phyloP scores from a whole-genome alignment of 1,140 invertebrate species.

The Leptestheria dahalacensis region DNA sequence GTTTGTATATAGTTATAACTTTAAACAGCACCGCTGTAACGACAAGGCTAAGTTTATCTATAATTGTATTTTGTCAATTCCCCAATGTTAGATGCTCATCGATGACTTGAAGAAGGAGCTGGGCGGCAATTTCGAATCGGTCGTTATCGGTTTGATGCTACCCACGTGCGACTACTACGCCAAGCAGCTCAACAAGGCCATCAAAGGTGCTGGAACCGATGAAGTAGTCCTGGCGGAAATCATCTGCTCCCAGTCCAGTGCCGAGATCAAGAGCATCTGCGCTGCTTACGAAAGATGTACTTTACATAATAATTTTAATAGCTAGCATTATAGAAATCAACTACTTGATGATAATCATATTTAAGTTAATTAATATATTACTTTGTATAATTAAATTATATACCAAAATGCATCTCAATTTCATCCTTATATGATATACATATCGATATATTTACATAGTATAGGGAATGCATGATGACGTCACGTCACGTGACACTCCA shows the following conservation, averaged over 20 bases:
- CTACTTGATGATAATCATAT: background rate
- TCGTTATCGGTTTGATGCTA: conserved; percentile 54
- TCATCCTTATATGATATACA: no score
- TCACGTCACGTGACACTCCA: no score
- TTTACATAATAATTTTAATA: no score
- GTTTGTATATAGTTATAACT: no score
- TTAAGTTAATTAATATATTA: background rate
- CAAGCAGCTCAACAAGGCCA: conserved; percentile 48
- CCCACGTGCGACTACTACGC: conserved; percentile 52
- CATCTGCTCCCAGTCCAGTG: conserved; percentile 70
- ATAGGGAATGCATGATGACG: no score
- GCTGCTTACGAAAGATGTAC: conserved; percentile 62
- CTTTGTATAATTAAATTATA: background rate
- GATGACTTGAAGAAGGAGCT: conserved; percentile 58
- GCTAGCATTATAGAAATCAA: background rate
- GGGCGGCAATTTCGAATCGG: conserved; percentile 58
- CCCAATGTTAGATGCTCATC: conserved; percentile 41
- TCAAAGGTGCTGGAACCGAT: conserved; percentile 36
- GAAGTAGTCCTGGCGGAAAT: conserved; percentile 81
- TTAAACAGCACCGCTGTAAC: no score
- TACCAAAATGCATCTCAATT: no score
- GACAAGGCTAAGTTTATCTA: no score
- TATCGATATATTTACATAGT: no score
- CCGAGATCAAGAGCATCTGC: conserved; percentile 66
- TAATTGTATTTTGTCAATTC: background rate